These are phyloP conservation scores for Protobothrops mucrosquamatus DNA, from an alignment of 2,113 vertebrate species.

Conservation along the genomic window DNA sequence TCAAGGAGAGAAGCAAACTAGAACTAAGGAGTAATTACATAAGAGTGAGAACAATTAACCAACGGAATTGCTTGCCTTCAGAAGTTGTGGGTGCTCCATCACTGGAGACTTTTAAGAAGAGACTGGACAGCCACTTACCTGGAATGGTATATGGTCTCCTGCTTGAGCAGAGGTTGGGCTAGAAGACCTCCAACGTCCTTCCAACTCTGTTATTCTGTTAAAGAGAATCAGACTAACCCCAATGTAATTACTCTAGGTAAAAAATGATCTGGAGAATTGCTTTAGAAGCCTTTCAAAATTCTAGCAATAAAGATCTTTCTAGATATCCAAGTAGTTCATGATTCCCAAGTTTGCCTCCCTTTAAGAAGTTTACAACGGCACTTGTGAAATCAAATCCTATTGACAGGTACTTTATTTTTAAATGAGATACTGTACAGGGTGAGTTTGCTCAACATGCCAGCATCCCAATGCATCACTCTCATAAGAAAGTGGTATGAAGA, in stretches of 20 bases:
- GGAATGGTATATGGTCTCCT: no score
- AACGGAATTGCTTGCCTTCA: background rate
- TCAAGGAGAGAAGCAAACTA: background rate
- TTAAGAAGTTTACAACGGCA: background rate
- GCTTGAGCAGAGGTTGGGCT: no score
- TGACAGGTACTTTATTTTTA: background rate
- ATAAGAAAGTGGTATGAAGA: slow-evolving; percentile 39
- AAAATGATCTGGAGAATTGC: background rate
- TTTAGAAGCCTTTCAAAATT: background rate
- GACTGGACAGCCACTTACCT: no score
- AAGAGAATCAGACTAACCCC: background rate
- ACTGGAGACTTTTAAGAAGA: background rate
- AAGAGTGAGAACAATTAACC: background rate
- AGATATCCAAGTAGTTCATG: background rate
- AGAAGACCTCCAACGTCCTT: no score
- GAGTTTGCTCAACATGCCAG: background rate
- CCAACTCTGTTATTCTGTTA: background rate
- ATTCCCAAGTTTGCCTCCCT: background rate
- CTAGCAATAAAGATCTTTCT: background rate
- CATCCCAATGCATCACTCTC: slow-evolving; percentile 5
- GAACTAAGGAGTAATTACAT: background rate
- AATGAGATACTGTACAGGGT: background rate
- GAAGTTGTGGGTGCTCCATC: background rate
- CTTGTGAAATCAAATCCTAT: slow-evolving; percentile 12
- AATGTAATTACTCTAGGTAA: background rate